phyloP scores from a whole-genome alignment of 2,113 vertebrate species.

The Aphyosemion australe region DNA sequence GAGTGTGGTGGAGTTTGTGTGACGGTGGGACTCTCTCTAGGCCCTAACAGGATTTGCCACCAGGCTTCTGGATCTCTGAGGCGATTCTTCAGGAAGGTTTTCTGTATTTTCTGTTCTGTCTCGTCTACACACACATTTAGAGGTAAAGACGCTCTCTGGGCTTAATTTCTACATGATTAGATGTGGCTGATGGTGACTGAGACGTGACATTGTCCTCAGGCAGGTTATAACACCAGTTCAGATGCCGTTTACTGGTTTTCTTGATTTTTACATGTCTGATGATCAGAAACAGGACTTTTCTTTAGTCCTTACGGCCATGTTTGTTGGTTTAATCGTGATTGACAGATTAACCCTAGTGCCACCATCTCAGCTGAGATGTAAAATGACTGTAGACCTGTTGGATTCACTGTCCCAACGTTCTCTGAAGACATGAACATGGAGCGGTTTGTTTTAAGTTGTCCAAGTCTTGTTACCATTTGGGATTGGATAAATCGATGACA shows the following conservation, averaged over 20 bases:
- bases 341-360: too few species aligned
- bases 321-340: background rate
- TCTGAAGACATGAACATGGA: background rate
- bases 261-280: conserved; percentile 1
- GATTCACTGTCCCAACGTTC: background rate
- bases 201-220: conserved; percentile 30
- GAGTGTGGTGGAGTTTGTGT: conserved; percentile 43
- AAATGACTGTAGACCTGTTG: background rate
- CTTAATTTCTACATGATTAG: conserved; percentile 32
- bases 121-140: background rate
- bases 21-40: conserved; percentile 35
- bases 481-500: too few species aligned
- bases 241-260: background rate
- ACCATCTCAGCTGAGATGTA: background rate
- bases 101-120: conserved; percentile 9
- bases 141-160: background rate
- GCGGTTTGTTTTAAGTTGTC: too few species aligned
- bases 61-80: conserved; percentile 38
- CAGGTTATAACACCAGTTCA: background rate
- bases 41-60: conserved; percentile 23
- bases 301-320: background rate
- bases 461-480: too few species aligned
- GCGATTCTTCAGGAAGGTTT: conserved; percentile 50
- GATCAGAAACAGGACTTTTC: background rate
- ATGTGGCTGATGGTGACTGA: background rate